Evolutionary conservation across 1,140 invertebrate species (phyloP).

Genomic region (Neuroterus valhalla): DNA sequence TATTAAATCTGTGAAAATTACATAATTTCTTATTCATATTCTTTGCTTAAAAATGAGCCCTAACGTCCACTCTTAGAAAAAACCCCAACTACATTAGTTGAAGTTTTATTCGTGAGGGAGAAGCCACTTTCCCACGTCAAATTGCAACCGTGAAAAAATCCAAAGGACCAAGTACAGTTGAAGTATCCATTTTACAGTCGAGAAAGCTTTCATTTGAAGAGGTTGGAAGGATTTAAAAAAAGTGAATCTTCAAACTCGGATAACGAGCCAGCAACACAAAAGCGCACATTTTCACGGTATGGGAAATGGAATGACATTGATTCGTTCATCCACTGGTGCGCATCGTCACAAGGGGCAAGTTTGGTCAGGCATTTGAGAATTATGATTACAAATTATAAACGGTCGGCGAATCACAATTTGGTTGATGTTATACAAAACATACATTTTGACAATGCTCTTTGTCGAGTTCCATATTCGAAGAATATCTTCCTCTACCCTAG

Average conservation of each 20-base stretch:
- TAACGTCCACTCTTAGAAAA: too few species aligned
- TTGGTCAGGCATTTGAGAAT: conserved; percentile 6
- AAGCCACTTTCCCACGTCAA: too few species aligned
- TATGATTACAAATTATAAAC: conserved; percentile 20
- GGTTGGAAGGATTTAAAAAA: background rate
- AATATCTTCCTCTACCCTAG: background rate
- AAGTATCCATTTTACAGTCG: too few species aligned
- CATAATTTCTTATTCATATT: too few species aligned
- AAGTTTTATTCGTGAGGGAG: too few species aligned
- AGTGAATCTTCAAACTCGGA: background rate
- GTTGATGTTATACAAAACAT: background rate
- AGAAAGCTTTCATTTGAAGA: too few species aligned
- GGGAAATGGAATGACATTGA: conserved; percentile 49
- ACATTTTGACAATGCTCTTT: background rate
- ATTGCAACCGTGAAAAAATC: too few species aligned
- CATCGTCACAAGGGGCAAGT: conserved; percentile 8
- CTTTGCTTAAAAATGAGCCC: too few species aligned
- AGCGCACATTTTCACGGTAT: conserved; percentile 45
- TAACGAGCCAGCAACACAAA: conserved; percentile 20
- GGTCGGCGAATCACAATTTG: conserved; percentile 26
- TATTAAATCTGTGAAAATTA: too few species aligned
- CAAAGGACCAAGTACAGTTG: too few species aligned
- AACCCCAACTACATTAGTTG: too few species aligned
- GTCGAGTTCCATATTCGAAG: too few species aligned
- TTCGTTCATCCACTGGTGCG: conserved; percentile 36